These are phyloP conservation scores for Mylabris sibirica DNA, from an alignment of 2,888 invertebrate genomes.

Conservation along the genomic window DNA sequence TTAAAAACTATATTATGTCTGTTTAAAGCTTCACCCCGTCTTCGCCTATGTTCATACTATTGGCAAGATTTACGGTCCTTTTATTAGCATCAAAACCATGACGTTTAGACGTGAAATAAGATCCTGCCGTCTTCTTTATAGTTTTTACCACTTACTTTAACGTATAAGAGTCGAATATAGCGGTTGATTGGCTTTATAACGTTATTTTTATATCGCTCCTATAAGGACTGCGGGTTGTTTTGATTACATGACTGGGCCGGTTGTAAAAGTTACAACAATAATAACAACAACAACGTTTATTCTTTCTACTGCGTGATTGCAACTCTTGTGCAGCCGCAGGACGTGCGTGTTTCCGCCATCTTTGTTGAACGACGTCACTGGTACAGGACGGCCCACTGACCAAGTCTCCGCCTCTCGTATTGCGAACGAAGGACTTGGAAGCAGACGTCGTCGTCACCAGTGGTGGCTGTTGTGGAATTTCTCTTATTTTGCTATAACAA, in stretches of 20 bases:
- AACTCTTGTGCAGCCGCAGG: constrained; percentile 45
- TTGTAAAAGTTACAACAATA: constrained; percentile 11
- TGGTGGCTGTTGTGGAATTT: not conserved
- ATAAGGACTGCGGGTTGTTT: not conserved
- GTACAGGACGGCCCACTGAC: constrained; percentile 65
- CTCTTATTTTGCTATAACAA: not conserved
- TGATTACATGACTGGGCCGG: constrained; percentile 12
- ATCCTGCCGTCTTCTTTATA: constrained; percentile 50
- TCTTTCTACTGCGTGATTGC: constrained; percentile 38
- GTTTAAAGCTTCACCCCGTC: not conserved
- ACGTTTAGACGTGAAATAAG: constrained; percentile 52
- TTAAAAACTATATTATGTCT: not conserved
- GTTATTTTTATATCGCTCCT: not conserved
- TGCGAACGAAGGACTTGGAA: not conserved
- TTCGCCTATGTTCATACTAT: constrained; percentile 33
- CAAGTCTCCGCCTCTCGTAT: constrained; percentile 61
- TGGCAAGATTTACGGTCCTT: constrained; percentile 48
- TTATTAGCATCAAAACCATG: constrained; percentile 52
- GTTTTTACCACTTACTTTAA: constrained; percentile 51
- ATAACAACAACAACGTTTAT: not conserved
- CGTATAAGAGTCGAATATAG: constrained; percentile 45
- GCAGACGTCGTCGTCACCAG: not conserved
- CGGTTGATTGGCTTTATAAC: constrained; percentile 31
- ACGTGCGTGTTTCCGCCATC: constrained; percentile 61
- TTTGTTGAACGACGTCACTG: constrained; percentile 65